Evolutionary conservation across 2,888 invertebrate species (phyloP), one percentile per base, ranked within the genome.

Genomic region (Drosophila mayaguana): DNA sequence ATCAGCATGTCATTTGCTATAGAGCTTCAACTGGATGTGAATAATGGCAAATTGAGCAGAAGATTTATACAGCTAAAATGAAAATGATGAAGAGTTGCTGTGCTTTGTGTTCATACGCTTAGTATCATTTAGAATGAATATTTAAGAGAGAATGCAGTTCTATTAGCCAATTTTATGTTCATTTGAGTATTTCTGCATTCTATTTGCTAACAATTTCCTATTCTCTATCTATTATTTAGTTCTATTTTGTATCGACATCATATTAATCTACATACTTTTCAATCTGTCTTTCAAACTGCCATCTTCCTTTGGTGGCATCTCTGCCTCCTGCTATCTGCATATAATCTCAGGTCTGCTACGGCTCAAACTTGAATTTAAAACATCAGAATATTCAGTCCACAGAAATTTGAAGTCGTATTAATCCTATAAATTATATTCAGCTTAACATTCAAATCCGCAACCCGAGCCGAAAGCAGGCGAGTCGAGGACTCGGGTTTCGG

Each of bases 361-460:
- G 2, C 8, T 28, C 28, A 28, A 6, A 7, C 16, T 38, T 38
- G 14, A 14, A 38, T 38, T 38, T n/a, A 11, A 32, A 18, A 6
- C 18, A 18, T 32, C 1, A 5, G 11, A n/a, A 48, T 28, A 48
- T 48, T 3, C n/a, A 11, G 11, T n/a, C 25, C 16, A 46, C 3
- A 16, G 8, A 46, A 25, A 46, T 25, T 4, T 2, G 9, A n/a
- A n/a, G 3, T 9, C 9, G 2, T 2, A 48, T 48, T 28, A 48
- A 14, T 48, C n/a, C 28, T 50, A 12, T 12, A 32, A 50, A 50
- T 50, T 50, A 50, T 12, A 32, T 28, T 32, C 11, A 50, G 48
- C 28, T 28, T 7, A 50, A 32, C 48, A 50, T 6, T n/a, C 11
- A 18, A 18, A 50, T 18, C 6, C 18, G 28, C 32, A 32, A 32